Conservation (phyloP, 2,113 vertebrate species). For the Pogona vitticeps region DNA sequence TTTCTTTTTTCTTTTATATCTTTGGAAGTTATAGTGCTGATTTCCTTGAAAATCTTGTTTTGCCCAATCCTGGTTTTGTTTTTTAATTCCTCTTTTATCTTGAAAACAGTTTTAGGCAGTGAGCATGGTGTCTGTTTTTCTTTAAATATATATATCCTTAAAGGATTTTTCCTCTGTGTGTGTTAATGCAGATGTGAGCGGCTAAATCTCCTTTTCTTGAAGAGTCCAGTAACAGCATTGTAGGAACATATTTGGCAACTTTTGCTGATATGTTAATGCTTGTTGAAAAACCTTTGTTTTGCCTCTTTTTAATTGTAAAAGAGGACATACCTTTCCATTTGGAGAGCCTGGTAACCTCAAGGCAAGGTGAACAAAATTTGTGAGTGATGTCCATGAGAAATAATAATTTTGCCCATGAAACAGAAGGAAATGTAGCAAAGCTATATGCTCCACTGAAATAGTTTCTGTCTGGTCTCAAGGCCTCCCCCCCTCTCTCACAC, state of each 20-base stretch:
- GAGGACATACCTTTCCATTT: slow-evolving; percentile 51
- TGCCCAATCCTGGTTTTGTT: slow-evolving; percentile 63
- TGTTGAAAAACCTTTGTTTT: slow-evolving; percentile 71
- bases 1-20: slow-evolving; percentile 74
- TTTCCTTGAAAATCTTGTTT: slow-evolving; percentile 81
- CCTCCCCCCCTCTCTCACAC: not conserved
- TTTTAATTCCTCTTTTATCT: slow-evolving; percentile 32
- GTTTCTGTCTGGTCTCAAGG: slow-evolving; percentile 27
- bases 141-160: slow-evolving; percentile 61
- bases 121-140: slow-evolving; percentile 50
- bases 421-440: slow-evolving; percentile 60
- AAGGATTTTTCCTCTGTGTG: slow-evolving; percentile 55
- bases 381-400: slow-evolving; percentile 53
- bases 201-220: slow-evolving; percentile 64
- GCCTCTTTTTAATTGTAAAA: slow-evolving; percentile 32
- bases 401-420: slow-evolving; percentile 65
- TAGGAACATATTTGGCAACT: slow-evolving; percentile 76
- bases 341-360: slow-evolving; percentile 51
- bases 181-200: slow-evolving; percentile 69
- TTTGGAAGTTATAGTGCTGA: slow-evolving; percentile 80
- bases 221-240: slow-evolving; percentile 59
- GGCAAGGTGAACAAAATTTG: slow-evolving; percentile 63
- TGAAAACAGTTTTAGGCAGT: slow-evolving; percentile 62
- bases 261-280: slow-evolving; percentile 72
- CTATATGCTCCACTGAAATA: slow-evolving; percentile 57